Evolutionary conservation across 2,797 vertebrate species (phyloP).

Genomic region (Sarcoramphus papa): DNA sequence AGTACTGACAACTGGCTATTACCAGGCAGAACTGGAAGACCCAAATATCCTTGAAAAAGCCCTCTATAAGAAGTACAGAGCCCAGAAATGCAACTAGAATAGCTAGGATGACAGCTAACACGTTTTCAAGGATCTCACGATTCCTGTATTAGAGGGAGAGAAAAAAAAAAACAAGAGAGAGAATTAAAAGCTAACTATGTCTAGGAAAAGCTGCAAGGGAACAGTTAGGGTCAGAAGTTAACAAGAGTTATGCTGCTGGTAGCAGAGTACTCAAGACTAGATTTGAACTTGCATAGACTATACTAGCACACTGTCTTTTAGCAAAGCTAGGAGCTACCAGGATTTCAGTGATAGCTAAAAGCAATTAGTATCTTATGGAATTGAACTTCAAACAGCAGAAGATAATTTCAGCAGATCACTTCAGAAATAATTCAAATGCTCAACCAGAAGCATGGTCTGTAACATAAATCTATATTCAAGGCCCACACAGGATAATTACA

Average conservation of each 20-base stretch:
- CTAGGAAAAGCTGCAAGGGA: not conserved
- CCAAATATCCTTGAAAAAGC: slow-evolving; percentile 98
- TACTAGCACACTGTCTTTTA: not conserved
- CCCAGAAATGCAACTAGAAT: slow-evolving; percentile 97
- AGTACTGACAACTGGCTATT: slow-evolving; percentile 98
- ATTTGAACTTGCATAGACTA: not conserved
- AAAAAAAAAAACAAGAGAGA: not conserved
- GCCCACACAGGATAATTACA: not conserved
- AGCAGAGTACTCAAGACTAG: not conserved
- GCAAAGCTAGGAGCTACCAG: not conserved
- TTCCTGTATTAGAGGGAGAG: slow-evolving; percentile 78
- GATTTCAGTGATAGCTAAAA: not conserved
- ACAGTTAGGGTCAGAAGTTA: not conserved
- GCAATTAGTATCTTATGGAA: not conserved
- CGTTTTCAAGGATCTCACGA: slow-evolving; percentile 94
- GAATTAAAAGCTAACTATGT: not conserved
- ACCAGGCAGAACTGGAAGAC: slow-evolving; percentile 99
- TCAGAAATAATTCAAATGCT: not conserved
- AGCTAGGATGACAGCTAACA: slow-evolving; percentile 90
- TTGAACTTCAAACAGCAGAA: not conserved
- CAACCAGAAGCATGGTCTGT: not conserved
- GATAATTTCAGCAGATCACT: not conserved
- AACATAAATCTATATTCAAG: not conserved
- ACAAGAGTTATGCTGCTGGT: not conserved
- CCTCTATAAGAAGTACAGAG: slow-evolving; percentile 91